Percentiles rank a stretch among this genome's conserved stretches.
Conservation (phyloP, 2,797 vertebrate species). For the Tenualosa thibaudeaui region DNA sequence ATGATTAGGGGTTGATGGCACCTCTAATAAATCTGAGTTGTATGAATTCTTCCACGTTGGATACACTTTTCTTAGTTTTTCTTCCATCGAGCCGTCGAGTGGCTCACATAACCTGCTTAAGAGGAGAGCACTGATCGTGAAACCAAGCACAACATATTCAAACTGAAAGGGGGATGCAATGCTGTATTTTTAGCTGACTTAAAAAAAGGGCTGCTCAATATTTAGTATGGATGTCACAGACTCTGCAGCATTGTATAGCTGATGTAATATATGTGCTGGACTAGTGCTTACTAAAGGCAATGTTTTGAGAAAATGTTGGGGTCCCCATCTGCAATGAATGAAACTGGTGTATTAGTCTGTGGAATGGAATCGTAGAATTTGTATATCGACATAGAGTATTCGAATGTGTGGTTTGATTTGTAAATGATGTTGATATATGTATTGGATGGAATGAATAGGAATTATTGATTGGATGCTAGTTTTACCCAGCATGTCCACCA, state of each 20-base stretch:
- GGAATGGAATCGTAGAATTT: conserved; percentile 55
- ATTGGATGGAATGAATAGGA: background rate
- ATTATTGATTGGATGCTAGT: background rate
- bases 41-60: background rate
- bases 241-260: background rate
- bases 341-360: conserved; percentile 34
- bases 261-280: conserved; percentile 30
- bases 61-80: background rate
- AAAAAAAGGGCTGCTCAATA: conserved; percentile 6
- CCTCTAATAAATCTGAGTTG: background rate
- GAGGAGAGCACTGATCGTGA: background rate
- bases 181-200: conserved; percentile 1
- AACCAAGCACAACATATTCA: conserved; percentile 10
- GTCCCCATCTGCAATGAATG: background rate
- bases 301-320: background rate
- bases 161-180: background rate
- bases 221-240: background rate
- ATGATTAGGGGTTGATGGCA: background rate
- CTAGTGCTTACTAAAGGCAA: background rate
- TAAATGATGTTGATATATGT: background rate
- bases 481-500: background rate
- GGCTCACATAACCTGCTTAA: background rate
- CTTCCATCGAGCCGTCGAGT: background rate
- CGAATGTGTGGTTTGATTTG: conserved; percentile 41
- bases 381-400: conserved; percentile 56